Percentiles rank a stretch among this genome's conserved stretches.
Conservation (phyloP, 1,140 invertebrate species). For the Pseudomyrmex dendroicus region DNA sequence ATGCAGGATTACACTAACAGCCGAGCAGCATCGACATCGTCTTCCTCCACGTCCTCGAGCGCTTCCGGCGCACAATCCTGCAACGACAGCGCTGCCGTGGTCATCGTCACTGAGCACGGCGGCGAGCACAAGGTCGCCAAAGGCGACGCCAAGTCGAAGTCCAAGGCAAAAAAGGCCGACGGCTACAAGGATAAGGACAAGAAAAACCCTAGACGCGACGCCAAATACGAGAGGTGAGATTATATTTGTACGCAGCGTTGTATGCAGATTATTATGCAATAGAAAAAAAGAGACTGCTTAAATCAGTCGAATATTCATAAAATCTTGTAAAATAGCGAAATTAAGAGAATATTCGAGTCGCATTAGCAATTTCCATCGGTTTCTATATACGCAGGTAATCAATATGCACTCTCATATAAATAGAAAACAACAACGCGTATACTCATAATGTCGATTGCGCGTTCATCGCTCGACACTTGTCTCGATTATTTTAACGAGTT, state of each 20-base stretch:
- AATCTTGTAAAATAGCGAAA: neutral
- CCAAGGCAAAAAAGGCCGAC: constrained; percentile 79
- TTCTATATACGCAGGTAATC: constrained; percentile 20
- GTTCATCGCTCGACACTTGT: constrained; percentile 20
- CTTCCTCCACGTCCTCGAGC: constrained; percentile 76
- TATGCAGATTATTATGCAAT: constrained; percentile 7
- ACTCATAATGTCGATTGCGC: neutral
- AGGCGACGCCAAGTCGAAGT: constrained; percentile 75
- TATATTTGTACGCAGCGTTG: constrained; percentile 7
- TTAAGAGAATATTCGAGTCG: constrained; percentile 24
- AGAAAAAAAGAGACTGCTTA: neutral
- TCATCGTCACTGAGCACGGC: constrained; percentile 73
- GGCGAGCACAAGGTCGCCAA: constrained; percentile 77
- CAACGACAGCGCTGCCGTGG: constrained; percentile 68
- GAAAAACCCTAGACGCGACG: constrained; percentile 76
- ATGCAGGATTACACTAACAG: constrained; percentile 81
- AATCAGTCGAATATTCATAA: constrained; percentile 23
- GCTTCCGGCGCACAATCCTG: constrained; percentile 72
- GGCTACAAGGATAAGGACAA: constrained; percentile 78
- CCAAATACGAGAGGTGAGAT: constrained; percentile 79
- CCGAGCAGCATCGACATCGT: constrained; percentile 79
- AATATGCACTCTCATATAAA: constrained; percentile 15
- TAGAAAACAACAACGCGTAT: constrained; percentile 3
- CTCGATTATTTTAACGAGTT: constrained; percentile 54
- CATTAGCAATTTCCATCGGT: constrained; percentile 27